Conservation (phyloP, 1,140 invertebrate species). For the Pantala flavescens region DNA sequence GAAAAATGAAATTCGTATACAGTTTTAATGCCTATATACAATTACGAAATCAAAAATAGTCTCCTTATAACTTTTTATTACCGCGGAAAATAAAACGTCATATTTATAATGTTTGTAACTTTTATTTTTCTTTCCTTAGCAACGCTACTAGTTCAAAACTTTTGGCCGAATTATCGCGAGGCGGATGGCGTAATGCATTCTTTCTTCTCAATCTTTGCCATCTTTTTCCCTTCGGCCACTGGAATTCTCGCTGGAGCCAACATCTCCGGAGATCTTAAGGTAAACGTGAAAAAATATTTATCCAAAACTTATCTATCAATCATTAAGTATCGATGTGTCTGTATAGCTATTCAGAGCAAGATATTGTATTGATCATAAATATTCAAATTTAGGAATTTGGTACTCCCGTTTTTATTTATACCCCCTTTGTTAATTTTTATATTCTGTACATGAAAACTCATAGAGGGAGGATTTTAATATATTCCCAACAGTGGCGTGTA, state of each 20-base stretch:
- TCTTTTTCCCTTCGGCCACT: constrained; percentile 93
- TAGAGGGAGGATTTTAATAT: no score
- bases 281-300: constrained; percentile 33
- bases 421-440: no score
- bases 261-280: constrained; percentile 89
- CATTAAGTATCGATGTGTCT: background rate
- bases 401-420: no score
- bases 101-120: no score
- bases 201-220: constrained; percentile 88
- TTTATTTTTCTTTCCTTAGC: constrained; percentile 40
- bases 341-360: background rate
- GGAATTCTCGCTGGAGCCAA: constrained; percentile 97
- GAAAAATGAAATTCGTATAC: no score
- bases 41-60: no score
- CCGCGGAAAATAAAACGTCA: no score
- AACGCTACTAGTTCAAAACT: constrained; percentile 61
- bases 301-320: background rate
- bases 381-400: constrained; percentile 11
- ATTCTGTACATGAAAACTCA: no score
- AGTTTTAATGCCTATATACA: no score
- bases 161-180: constrained; percentile 59
- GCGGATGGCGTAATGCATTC: constrained; percentile 59
- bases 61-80: no score
- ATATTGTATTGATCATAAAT: background rate
- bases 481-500: no score